Evolutionary conservation across 1,140 invertebrate genomes (phyloP).

Genomic region (Drosophila bipectinata): DNA sequence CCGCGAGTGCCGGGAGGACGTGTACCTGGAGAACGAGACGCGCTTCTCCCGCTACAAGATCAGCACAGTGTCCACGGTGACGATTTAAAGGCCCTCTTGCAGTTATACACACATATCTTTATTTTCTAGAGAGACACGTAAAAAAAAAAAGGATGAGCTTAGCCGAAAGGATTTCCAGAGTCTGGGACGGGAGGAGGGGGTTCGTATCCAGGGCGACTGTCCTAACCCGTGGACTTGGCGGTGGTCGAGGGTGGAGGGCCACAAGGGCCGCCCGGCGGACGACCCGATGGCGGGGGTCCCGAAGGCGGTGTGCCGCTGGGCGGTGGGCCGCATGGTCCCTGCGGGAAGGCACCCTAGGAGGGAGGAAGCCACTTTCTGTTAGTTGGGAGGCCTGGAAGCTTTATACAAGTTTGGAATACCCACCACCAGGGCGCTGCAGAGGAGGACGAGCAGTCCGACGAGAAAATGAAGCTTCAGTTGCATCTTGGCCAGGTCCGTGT

Average conservation of each 20-base stretch:
- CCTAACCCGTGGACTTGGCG: slow-evolving; percentile 31
- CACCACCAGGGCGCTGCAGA: slow-evolving; percentile 54
- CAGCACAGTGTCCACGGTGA: too few species aligned
- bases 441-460: slow-evolving; percentile 49
- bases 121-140: neutral
- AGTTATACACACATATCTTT: slow-evolving; percentile 23
- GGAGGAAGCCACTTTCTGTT: neutral
- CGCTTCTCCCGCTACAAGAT: neutral
- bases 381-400: neutral
- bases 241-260: slow-evolving; percentile 49
- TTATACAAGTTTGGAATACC: neutral
- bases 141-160: slow-evolving; percentile 19
- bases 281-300: slow-evolving; percentile 53
- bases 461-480: slow-evolving; percentile 53
- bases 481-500: slow-evolving; percentile 40
- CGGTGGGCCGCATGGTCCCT: slow-evolving; percentile 50
- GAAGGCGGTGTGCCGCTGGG: slow-evolving; percentile 59
- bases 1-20: neutral
- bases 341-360: slow-evolving; percentile 47
- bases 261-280: slow-evolving; percentile 43
- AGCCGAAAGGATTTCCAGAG: slow-evolving; percentile 16
- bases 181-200: neutral
- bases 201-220: neutral
- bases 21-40: neutral
- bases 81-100: neutral